Conservation (phyloP, 2,888 invertebrate species). For the Iselma pallidipennis region DNA sequence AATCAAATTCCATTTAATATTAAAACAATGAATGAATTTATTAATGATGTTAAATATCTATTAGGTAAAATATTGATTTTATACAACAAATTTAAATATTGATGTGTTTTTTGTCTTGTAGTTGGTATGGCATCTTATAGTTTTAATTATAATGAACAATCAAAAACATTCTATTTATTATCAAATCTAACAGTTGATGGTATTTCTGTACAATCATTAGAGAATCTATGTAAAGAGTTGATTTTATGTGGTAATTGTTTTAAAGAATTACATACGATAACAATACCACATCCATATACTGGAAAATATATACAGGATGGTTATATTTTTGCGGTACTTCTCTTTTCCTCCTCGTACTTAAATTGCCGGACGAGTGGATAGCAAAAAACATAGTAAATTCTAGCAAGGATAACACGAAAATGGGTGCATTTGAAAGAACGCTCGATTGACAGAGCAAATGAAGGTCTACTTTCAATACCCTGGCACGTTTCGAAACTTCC, state of each 20-base stretch:
- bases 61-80: slow-evolving; percentile 30
- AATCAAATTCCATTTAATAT: slow-evolving; percentile 33
- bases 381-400: no score
- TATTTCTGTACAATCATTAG: slow-evolving; percentile 42
- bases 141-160: slow-evolving; percentile 40
- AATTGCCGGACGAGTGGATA: no score
- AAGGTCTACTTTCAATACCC: no score
- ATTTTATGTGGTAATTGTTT: slow-evolving; percentile 49
- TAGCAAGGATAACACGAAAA: no score
- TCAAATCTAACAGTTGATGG: slow-evolving; percentile 45
- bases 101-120: slow-evolving; percentile 33
- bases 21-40: slow-evolving; percentile 39
- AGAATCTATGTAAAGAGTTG: slow-evolving; percentile 45
- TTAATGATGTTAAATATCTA: slow-evolving; percentile 48
- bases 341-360: no score
- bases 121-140: slow-evolving; percentile 51
- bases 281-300: slow-evolving; percentile 40
- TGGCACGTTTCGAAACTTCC: background rate
- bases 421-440: no score
- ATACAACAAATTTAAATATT: slow-evolving; percentile 5
- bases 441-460: no score
- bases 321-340: slow-evolving; percentile 49
- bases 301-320: slow-evolving; percentile 45
- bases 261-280: slow-evolving; percentile 46
- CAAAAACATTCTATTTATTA: slow-evolving; percentile 40